These are phyloP conservation scores for Cephalopachus bancanus DNA, from an alignment of 2,797 vertebrate species.

Conservation along the genomic window DNA sequence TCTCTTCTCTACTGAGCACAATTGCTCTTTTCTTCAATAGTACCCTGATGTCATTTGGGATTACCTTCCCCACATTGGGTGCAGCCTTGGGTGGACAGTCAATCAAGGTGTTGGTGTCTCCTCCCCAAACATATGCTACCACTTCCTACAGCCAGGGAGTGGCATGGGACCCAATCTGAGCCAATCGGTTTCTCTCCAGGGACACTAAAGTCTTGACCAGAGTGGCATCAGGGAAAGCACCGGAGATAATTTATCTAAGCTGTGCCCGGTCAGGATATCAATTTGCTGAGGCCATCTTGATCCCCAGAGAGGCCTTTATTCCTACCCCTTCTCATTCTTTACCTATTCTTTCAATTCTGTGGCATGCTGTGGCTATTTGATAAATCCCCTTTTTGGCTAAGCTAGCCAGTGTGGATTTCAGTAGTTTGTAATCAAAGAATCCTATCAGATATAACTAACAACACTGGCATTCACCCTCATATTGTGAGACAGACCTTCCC, in stretches of 20 bases:
- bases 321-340: background rate
- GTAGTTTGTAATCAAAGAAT: background rate
- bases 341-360: slow-evolving; percentile 25
- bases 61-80: background rate
- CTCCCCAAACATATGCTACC: background rate
- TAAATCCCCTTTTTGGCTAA: slow-evolving; percentile 19
- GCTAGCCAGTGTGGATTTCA: background rate
- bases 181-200: slow-evolving; percentile 5
- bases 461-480: background rate
- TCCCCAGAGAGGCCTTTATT: background rate
- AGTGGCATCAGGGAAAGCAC: background rate
- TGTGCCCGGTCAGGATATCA: background rate
- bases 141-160: background rate
- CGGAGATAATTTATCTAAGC: background rate
- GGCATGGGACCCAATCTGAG: background rate
- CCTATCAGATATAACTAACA: background rate
- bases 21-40: background rate
- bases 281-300: background rate
- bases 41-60: background rate
- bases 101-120: background rate
- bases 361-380: background rate
- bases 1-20: background rate
- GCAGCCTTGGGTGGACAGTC: background rate
- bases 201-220: background rate
- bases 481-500: background rate